Evolutionary conservation across 2,113 vertebrate genomes (phyloP), one percentile per base, ranked within the genome.

Genomic region (Cyprinodon brontotheroides): DNA sequence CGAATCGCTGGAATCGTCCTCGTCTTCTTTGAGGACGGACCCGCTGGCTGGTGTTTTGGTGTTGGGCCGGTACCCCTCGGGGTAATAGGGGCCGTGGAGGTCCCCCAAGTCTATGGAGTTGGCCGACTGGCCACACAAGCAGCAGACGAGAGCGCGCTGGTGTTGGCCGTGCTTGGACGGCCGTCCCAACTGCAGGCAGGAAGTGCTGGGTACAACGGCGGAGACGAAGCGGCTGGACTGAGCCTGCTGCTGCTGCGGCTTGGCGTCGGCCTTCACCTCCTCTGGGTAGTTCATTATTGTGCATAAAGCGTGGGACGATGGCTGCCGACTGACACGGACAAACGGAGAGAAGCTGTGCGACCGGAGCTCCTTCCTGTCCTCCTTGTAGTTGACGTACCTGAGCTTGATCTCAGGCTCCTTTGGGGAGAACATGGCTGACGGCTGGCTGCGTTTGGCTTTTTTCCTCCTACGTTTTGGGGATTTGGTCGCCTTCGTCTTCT

Each of bases 41-140:
- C 11, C 40, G 41, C 74, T 68, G 6, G 79, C 45, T 9, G 80
- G 68, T 15, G 71, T 66, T 87, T 93, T 94, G 63, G 85, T 20
- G 20, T 57, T 81, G 0, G 88, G 82, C 67, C 75, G 89, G 84
- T 90, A 89, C 1, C 92, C 94, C n/a, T 94, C 91, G 0, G 94
- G 90, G 77, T 94, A 95, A 67, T 95, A 95, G 0, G 95, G 95
- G 2, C 95, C 95, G 17, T 95, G 93, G 59, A 95, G 92, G 84
- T 95, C 95, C 7, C 95, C 95, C 68, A 95, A 59, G 83, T 95
- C 94, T 81, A 93, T 89, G 15, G 94, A 70, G n/a, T 95, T 95
- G 67, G 95, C 93, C 0, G 94, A 87, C 29, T 45, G 74, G 0
- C 93, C 91, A 4, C 95, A 95, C 12, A 95, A 84, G 84, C 94